Evolutionary conservation across 2,888 invertebrate genomes (phyloP).

Genomic region (Stenichneumon culpator): DNA sequence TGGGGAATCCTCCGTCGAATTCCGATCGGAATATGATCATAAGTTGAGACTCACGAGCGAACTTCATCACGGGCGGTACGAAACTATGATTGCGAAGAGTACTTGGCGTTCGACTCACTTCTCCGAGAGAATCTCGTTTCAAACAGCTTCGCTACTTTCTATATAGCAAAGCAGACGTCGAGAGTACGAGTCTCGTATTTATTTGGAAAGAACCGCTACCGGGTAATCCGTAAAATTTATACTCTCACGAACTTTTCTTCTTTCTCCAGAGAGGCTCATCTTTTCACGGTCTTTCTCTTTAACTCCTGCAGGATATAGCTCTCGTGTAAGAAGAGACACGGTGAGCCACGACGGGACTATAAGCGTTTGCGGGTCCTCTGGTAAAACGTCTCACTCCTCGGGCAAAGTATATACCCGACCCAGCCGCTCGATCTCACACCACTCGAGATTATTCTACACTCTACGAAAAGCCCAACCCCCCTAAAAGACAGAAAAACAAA

Average conservation of each 20-base stretch:
- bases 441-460: slow-evolving; percentile 57
- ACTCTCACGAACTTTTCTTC: slow-evolving; percentile 67
- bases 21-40: background rate
- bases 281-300: slow-evolving; percentile 56
- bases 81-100: background rate
- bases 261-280: slow-evolving; percentile 58
- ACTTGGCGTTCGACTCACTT: background rate
- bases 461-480: slow-evolving; percentile 24
- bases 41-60: background rate
- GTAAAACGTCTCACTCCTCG: slow-evolving; percentile 45
- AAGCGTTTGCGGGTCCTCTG: slow-evolving; percentile 22
- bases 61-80: background rate
- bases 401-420: slow-evolving; percentile 29
- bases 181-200: slow-evolving; percentile 70
- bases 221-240: slow-evolving; percentile 73
- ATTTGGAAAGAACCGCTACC: slow-evolving; percentile 71
- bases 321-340: slow-evolving; percentile 54
- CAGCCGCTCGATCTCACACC: slow-evolving; percentile 14
- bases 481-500: slow-evolving; percentile 17
- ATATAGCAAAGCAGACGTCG: slow-evolving; percentile 22
- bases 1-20: background rate
- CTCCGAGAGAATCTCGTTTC: background rate
- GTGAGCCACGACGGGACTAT: slow-evolving; percentile 49
- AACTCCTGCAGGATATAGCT: slow-evolving; percentile 62
- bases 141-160: slow-evolving; percentile 20